phyloP scores from a whole-genome alignment of 2,113 vertebrate species.

The Scortum barcoo region DNA sequence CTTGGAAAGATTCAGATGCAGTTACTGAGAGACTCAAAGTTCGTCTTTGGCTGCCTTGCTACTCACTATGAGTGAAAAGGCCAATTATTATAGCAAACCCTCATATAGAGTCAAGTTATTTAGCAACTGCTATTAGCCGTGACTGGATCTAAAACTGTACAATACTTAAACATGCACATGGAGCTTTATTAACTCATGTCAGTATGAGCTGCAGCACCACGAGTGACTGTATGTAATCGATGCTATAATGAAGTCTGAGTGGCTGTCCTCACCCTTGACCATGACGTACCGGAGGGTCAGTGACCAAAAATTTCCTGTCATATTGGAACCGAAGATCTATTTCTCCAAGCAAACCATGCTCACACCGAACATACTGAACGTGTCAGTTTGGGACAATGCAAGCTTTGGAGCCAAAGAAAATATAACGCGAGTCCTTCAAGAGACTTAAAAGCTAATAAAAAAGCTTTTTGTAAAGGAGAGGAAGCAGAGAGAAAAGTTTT shows the following conservation, averaged over 20 bases:
- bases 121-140: slow-evolving; percentile 10
- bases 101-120: slow-evolving; percentile 1
- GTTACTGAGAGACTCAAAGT: not conserved
- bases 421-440: not conserved
- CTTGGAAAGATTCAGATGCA: not conserved
- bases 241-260: not conserved
- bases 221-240: not conserved
- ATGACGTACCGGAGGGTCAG: not conserved
- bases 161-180: not conserved
- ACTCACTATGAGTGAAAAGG: not conserved
- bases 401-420: not conserved
- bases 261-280: not conserved
- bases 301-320: not conserved
- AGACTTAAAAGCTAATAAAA: not conserved
- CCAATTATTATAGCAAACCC: slow-evolving; percentile 7
- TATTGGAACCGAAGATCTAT: not conserved
- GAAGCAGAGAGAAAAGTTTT: not conserved
- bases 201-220: not conserved
- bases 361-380: not conserved
- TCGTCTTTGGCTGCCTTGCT: not conserved
- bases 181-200: not conserved
- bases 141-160: not conserved
- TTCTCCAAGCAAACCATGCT: not conserved
- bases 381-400: not conserved
- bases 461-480: slow-evolving; percentile 2